Base-by-base conservation (phyloP, 92 coral and sea anemone genomes). In the Parazoanthus swiftii region DNA sequence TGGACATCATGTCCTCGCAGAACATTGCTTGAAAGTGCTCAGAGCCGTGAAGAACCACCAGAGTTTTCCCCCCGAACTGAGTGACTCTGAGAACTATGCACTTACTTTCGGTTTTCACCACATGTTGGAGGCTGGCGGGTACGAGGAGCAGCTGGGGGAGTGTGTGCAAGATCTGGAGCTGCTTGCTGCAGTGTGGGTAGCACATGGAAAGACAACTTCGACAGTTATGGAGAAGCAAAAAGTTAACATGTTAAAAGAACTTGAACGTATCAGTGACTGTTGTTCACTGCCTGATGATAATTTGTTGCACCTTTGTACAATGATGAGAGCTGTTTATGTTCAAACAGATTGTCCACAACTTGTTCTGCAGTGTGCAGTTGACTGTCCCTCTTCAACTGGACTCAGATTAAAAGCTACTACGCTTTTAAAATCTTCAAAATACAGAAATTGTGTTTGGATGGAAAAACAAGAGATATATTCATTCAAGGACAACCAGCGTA, bases 41-140 rank as follows among this genome's bases (percentile, higher is more conserved):
- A 73, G 77, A 33, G 36, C 8, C 11, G 43, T 73, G 33, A 33
- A 73, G 15, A 2, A 8, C 33, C 33, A 73, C 77, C 26, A 26
- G 18, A 29, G 37, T 29, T 73, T 73, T 26, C 0, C 20, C 46
- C 10, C 33, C 9, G 77, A 73, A 9, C 20, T 35, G 15, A 73
- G 37, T 73, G 77, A 73, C 43, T 26, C 39, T 29, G 77, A 73
- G 16, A 73, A 73, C 5, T 73, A 73, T 73, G 42, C 77, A 3
- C 77, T 73, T 73, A 26, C 77, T 6, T 73, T 73, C 43, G 77
- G 77, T 35, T 73, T 73, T 15, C 77, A 73, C 77, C 77, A 73
- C 77, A 73, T 73, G 77, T 73, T 73, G 36, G 77, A 73, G 43
- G 77, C 77, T 33, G 77, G 77, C 11, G 77, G 16, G 2, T 73